Percentiles rank a stretch among this genome's conserved stretches.
phyloP scores from a whole-genome alignment of 2,113 vertebrate species.

The Arenaria interpres region DNA sequence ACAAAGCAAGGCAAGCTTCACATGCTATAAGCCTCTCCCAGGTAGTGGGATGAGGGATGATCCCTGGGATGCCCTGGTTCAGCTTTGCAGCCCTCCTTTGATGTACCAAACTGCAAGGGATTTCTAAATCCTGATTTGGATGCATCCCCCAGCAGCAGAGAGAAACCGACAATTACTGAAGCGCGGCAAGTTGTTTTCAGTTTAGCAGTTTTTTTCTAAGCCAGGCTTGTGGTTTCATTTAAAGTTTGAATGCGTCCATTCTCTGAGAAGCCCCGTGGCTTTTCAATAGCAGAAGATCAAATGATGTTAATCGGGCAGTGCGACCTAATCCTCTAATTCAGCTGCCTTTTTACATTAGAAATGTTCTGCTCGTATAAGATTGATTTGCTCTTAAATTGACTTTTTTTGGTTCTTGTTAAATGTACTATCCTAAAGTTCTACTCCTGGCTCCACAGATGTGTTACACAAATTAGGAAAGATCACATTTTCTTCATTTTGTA shows the following conservation, averaged over 20 bases:
- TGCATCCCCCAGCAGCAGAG: slow-evolving; percentile 3
- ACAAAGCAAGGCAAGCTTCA: background rate
- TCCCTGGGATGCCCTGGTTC: background rate
- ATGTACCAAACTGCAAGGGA: background rate
- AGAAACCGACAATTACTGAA: slow-evolving; percentile 45
- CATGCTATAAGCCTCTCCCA: background rate
- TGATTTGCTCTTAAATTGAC: slow-evolving; percentile 59
- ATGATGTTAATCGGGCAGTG: slow-evolving; percentile 69
- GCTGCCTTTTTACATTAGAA: slow-evolving; percentile 73
- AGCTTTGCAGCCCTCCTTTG: background rate
- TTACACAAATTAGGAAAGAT: background rate
- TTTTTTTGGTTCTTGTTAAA: background rate
- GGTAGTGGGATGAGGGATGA: no score
- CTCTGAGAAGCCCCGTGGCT: slow-evolving; percentile 61
- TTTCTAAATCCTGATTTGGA: slow-evolving; percentile 42
- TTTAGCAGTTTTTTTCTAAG: slow-evolving; percentile 58
- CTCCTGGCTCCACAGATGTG: background rate
- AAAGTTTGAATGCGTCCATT: slow-evolving; percentile 54
- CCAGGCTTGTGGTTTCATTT: slow-evolving; percentile 73
- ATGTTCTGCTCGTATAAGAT: slow-evolving; percentile 47
- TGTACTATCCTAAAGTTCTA: background rate
- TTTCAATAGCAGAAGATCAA: slow-evolving; percentile 78
- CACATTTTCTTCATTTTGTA: background rate
- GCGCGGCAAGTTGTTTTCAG: slow-evolving; percentile 53
- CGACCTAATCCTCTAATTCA: slow-evolving; percentile 74